A percentile compares a stretch with the other conserved stretches of the same genome.
These are phyloP conservation scores for Ailuropoda melanoleuca DNA, from an alignment of 2,113 vertebrate genomes.

Conservation along the genomic window DNA sequence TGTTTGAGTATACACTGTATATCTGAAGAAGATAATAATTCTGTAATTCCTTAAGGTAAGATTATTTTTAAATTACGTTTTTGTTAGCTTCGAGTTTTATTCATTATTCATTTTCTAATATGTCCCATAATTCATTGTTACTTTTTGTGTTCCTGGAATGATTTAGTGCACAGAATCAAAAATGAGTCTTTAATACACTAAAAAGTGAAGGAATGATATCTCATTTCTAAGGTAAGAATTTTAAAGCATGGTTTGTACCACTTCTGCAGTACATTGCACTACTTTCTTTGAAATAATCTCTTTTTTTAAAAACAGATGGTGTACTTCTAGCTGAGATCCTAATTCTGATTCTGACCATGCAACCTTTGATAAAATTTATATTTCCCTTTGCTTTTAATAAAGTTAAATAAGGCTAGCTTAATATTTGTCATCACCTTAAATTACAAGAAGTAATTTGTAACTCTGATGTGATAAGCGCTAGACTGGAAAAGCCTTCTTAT, in stretches of 20 bases:
- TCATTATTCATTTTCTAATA: background rate
- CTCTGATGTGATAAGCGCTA: constrained; percentile 2
- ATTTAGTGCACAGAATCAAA: constrained; percentile 28
- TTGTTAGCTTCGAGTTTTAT: constrained; percentile 41
- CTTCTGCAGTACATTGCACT: background rate
- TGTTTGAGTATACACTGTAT: constrained; percentile 44
- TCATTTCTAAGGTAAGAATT: constrained; percentile 28
- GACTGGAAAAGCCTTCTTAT: background rate
- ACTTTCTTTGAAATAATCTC: background rate
- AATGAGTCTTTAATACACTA: background rate
- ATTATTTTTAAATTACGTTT: constrained; percentile 62
- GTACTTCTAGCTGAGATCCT: background rate
- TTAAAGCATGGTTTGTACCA: background rate
- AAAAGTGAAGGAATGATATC: background rate
- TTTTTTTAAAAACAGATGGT: background rate
- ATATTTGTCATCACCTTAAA: constrained; percentile 38
- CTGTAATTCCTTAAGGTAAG: constrained; percentile 59
- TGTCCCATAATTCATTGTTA: constrained; percentile 26
- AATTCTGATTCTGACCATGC: background rate
- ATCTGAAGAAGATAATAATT: constrained; percentile 24
- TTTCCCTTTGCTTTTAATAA: background rate
- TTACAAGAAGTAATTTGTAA: constrained; percentile 24
- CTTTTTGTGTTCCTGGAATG: constrained; percentile 50
- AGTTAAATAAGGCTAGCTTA: constrained; percentile 41
- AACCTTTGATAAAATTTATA: background rate